Evolutionary conservation across 2,113 vertebrate species (phyloP), one percentile per base, ranked within the genome.

Genomic region (Canis aureus): DNA sequence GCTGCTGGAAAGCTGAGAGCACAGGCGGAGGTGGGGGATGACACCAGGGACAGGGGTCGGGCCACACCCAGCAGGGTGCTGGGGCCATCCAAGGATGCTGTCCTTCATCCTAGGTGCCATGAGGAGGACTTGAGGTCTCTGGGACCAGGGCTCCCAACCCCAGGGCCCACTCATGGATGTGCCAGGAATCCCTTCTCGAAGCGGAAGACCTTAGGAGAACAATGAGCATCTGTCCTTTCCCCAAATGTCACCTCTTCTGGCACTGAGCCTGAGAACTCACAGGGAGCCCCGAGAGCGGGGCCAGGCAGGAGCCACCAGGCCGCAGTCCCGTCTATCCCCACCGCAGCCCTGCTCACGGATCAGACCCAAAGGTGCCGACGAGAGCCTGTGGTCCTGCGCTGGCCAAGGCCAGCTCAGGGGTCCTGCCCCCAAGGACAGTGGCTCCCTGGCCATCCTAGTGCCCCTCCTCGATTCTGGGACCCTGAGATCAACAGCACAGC

Each of bases 21-120:
- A 59, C 0, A 2, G 11, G 17, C 4, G 16, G 29, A n/a, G 53
- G 53, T n/a, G 29, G 1, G 57, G 59, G 11, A 0, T 20, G 51
- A 69, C n/a, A 78, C 53, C 69, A 49, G 49, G 79, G 49, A 22
- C 0, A 0, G 4, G 32, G 25, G 27, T 13, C 1, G 5, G 29
- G 9, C 13, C 8, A 0, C 43, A 64, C 8, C 8, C 55, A 22
- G 32, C 2, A 1, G 32, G 22, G 59, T 51, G 49, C 20, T 10
- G 2, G 60, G 32, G 74, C 32, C 2, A 0, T 0, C 10, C 32
- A 8, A 11, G 55, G 27, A 43, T 3, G 27, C 29, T 32, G 2
- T 60, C 53, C 20, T 83, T 83, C 43, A 55, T 78, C 16, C 59
- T 8, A 38, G 51, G 53, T 10, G 1, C 16, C 2, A 12, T 7